A percentile compares a stretch with the other conserved stretches of the same genome.
These are phyloP conservation scores for Dolichallabes microphthalmus DNA, from an alignment of 2,113 vertebrate genomes.

Conservation along the genomic window DNA sequence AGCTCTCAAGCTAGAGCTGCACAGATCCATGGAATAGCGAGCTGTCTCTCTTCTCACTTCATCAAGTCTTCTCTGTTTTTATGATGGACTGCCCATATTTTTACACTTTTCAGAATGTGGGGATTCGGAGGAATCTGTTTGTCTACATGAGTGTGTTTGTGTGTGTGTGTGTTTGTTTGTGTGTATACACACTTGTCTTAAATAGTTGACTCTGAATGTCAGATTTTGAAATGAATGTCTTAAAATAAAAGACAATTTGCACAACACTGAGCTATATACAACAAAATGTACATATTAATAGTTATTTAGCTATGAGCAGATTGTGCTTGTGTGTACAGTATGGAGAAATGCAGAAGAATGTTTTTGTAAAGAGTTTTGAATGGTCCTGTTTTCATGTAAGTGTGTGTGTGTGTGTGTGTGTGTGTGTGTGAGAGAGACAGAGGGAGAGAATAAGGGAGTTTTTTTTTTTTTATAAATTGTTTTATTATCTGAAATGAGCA, in stretches of 20 bases:
- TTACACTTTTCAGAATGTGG: conserved; percentile 2
- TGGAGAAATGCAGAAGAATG: conserved; percentile 53
- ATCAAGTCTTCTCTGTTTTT: background rate
- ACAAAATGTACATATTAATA: conserved; percentile 51
- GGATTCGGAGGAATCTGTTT: background rate
- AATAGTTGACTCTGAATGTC: conserved; percentile 64
- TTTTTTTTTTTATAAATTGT: conserved; percentile 40
- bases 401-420: conserved; percentile 22
- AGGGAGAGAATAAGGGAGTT: background rate
- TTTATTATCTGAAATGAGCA: conserved; percentile 22
- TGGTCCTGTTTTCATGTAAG: background rate
- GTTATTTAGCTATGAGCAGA: conserved; percentile 32
- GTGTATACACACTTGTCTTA: conserved; percentile 20
- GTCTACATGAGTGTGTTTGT: background rate
- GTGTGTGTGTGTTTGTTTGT: background rate
- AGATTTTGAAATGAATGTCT: conserved; percentile 68
- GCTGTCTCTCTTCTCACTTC: background rate
- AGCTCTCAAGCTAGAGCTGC: conserved; percentile 57
- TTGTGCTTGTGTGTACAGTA: conserved; percentile 51
- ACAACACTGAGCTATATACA: conserved; percentile 63
- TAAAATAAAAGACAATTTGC: conserved; percentile 64
- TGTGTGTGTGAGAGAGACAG: conserved; percentile 14
- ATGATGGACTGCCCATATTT: background rate
- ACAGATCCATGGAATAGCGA: background rate
- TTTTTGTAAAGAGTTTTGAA: conserved; percentile 60